Evolutionary conservation across 2,888 invertebrate genomes (phyloP).

Genomic region (Nyleta sp.): DNA sequence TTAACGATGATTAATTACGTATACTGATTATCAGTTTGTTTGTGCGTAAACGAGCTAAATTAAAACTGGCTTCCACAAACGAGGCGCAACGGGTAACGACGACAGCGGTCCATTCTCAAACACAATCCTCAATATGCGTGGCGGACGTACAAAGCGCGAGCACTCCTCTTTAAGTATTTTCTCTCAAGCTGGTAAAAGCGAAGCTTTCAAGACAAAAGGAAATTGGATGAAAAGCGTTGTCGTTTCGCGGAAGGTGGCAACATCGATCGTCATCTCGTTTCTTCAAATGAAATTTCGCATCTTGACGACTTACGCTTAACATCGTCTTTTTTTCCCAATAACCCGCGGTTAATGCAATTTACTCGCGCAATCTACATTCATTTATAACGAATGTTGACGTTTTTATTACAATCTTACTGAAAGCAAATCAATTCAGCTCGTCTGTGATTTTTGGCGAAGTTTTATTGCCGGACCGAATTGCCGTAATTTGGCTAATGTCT

Average conservation of each 20-base stretch:
- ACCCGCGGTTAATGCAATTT: conserved; percentile 33
- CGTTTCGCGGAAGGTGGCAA: conserved; percentile 53
- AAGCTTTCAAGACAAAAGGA: conserved; percentile 64
- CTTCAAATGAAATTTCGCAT: conserved; percentile 57
- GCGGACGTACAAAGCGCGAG: conserved; percentile 35
- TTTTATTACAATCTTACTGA: conserved; percentile 28
- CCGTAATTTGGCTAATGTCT: background rate
- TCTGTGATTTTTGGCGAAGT: conserved; percentile 16
- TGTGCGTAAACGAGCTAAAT: no score
- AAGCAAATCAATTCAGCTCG: background rate
- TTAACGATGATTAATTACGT: no score
- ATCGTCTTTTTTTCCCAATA: conserved; percentile 33
- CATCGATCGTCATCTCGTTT: conserved; percentile 61
- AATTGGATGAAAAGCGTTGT: conserved; percentile 64
- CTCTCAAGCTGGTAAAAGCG: conserved; percentile 43
- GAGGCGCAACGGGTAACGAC: background rate
- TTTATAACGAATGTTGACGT: conserved; percentile 28
- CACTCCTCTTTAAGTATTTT: conserved; percentile 54
- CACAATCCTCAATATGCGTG: conserved; percentile 43
- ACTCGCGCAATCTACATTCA: conserved; percentile 21
- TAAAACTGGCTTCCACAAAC: no score
- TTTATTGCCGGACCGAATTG: background rate
- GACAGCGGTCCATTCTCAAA: conserved; percentile 42
- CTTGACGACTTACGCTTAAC: conserved; percentile 21
- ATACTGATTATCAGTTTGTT: no score